phyloP scores from a whole-genome alignment of 2,888 invertebrate species.

The Papilio elwesi region DNA sequence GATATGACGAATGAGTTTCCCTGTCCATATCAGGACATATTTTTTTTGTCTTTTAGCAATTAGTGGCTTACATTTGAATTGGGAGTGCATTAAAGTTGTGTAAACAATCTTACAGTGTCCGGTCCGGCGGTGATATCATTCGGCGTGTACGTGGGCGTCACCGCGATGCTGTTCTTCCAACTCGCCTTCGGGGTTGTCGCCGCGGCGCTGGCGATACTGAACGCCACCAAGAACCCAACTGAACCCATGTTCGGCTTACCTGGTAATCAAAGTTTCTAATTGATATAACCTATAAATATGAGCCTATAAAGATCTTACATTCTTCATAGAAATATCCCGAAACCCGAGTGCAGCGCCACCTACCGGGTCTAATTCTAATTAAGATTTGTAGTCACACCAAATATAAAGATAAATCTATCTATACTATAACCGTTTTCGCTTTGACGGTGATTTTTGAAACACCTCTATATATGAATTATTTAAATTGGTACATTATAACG shows the following conservation, averaged over 20 bases:
- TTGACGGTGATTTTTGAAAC: no score
- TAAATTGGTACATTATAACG: no score
- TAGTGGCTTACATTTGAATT: no score
- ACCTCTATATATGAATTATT: no score
- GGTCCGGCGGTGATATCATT: slow-evolving; percentile 66
- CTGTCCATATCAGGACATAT: no score
- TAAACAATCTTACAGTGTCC: slow-evolving; percentile 55
- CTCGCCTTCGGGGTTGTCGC: slow-evolving; percentile 57
- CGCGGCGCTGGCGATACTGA: slow-evolving; percentile 69
- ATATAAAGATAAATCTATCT: no score
- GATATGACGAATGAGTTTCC: no score
- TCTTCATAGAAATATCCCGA: not conserved
- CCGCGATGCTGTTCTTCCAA: slow-evolving; percentile 64
- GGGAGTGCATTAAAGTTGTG: not conserved
- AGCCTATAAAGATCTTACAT: not conserved
- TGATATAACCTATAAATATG: not conserved
- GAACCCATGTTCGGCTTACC: slow-evolving; percentile 75
- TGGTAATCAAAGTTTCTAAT: slow-evolving; percentile 56
- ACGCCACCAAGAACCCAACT: slow-evolving; percentile 75
- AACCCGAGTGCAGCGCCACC: not conserved
- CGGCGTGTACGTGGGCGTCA: slow-evolving; percentile 63
- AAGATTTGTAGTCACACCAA: no score
- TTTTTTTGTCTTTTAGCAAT: no score
- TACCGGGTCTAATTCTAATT: no score
- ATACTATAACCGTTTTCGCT: no score